phyloP scores from a whole-genome alignment of 2,888 invertebrate genomes.

The Pocota personata region DNA sequence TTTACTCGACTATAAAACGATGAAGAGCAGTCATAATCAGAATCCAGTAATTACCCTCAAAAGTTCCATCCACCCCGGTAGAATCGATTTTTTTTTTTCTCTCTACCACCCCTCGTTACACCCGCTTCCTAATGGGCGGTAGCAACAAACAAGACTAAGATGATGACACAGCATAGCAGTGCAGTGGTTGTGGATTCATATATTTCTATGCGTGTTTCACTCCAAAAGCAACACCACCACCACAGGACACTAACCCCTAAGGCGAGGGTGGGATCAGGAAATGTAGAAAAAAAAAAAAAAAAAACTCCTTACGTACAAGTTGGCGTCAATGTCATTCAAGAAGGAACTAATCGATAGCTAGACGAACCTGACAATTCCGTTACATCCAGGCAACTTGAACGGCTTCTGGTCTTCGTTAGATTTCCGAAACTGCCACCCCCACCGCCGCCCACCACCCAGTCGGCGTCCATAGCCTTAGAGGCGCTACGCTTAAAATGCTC shows the following conservation, averaged over 20 bases:
- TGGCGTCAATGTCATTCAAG: slow-evolving; percentile 64
- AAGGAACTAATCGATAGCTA: slow-evolving; percentile 63
- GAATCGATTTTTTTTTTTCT: slow-evolving; percentile 63
- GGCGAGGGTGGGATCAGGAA: slow-evolving; percentile 58
- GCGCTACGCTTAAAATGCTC: slow-evolving; percentile 92
- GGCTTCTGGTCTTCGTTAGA: slow-evolving; percentile 77
- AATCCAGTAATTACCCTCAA: slow-evolving; percentile 69
- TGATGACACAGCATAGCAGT: slow-evolving; percentile 42
- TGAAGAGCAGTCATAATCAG: slow-evolving; percentile 54
- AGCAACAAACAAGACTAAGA: slow-evolving; percentile 16
- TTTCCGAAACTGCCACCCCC: slow-evolving; percentile 65
- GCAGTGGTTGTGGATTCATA: slow-evolving; percentile 23
- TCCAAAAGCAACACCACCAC: slow-evolving; percentile 42
- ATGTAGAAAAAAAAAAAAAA: slow-evolving; percentile 6
- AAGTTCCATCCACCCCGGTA: slow-evolving; percentile 58
- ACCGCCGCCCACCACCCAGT: slow-evolving; percentile 77
- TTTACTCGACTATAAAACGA: slow-evolving; percentile 17
- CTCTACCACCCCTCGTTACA: not conserved
- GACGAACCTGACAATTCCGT: slow-evolving; percentile 78
- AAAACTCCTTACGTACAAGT: slow-evolving; percentile 10
- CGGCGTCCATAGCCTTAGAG: slow-evolving; percentile 88
- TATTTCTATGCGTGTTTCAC: slow-evolving; percentile 30
- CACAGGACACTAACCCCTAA: slow-evolving; percentile 71
- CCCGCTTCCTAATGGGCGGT: slow-evolving; percentile 22
- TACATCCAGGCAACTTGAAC: slow-evolving; percentile 80